phyloP scores from a whole-genome alignment of 2,888 invertebrate species.

The Pyrrhosoma nymphula region DNA sequence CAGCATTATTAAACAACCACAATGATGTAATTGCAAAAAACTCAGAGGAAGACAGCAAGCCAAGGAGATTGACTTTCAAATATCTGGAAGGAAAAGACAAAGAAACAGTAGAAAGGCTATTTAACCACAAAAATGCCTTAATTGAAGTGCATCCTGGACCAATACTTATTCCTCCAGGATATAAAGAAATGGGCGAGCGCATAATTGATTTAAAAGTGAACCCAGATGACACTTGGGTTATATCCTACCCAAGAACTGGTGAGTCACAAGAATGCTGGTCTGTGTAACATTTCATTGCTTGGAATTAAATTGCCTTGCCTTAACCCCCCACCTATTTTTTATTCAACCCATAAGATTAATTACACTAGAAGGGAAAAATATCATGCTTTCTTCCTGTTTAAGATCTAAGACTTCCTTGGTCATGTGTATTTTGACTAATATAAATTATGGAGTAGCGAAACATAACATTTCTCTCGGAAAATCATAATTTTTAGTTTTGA shows the following conservation, averaged over 20 bases:
- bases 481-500: not conserved
- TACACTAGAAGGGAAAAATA: not conserved
- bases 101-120: not conserved
- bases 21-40: not conserved
- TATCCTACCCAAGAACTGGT: slow-evolving; percentile 95
- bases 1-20: not conserved
- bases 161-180: slow-evolving; percentile 86
- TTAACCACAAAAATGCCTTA: slow-evolving; percentile 82
- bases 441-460: not conserved
- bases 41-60: not conserved
- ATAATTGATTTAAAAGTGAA: slow-evolving; percentile 86
- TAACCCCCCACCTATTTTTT: too few relatives aligned
- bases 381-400: not conserved
- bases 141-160: slow-evolving; percentile 87
- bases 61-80: slow-evolving; percentile 39
- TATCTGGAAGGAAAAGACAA: slow-evolving; percentile 8
- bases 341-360: too few relatives aligned
- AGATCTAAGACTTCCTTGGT: not conserved
- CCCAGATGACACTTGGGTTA: slow-evolving; percentile 90
- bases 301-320: not conserved
- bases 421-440: not conserved
- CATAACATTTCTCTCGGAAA: not conserved
- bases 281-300: slow-evolving; percentile 50
- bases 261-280: slow-evolving; percentile 73
- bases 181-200: slow-evolving; percentile 84